phyloP scores from a whole-genome alignment of 2,113 vertebrate genomes.

The Telmatochromis bifrenatus region DNA sequence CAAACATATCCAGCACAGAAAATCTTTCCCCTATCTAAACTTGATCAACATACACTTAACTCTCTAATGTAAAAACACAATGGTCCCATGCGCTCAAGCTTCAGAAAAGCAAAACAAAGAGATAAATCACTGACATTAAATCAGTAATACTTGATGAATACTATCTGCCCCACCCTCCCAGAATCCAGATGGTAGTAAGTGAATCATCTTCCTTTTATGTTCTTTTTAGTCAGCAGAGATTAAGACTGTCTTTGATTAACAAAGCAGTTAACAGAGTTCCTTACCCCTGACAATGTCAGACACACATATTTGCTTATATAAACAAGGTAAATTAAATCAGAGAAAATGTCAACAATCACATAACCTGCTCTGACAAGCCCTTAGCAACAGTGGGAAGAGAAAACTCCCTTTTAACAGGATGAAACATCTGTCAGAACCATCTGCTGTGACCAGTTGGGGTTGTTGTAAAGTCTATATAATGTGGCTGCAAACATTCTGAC shows the following conservation, averaged over 20 bases:
- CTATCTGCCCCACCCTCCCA: not conserved
- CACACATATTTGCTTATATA: not conserved
- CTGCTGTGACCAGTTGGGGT: not conserved
- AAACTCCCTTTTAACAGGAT: not conserved
- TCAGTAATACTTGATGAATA: conserved; percentile 31
- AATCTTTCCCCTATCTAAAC: not conserved
- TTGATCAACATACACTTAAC: not conserved
- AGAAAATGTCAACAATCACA: not conserved
- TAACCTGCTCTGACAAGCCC: not conserved
- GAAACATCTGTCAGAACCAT: not conserved
- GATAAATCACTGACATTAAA: conserved; percentile 40
- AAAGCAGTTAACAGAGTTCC: conserved; percentile 31
- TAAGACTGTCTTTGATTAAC: conserved; percentile 33
- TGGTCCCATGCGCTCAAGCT: not conserved
- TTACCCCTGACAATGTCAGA: conserved; percentile 14
- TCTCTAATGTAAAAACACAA: not conserved
- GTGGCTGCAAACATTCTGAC: not conserved
- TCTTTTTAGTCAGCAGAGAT: conserved; percentile 28
- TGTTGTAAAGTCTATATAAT: not conserved
- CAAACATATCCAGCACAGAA: not conserved
- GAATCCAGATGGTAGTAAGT: not conserved
- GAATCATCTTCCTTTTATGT: not conserved
- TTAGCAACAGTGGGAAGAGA: not conserved
- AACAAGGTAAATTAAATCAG: not conserved
- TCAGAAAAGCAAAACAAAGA: conserved; percentile 36